Evolutionary conservation across 2,888 invertebrate species (phyloP), one percentile per base, ranked within the genome.

Genomic region (Cosmopolites sordidus): DNA sequence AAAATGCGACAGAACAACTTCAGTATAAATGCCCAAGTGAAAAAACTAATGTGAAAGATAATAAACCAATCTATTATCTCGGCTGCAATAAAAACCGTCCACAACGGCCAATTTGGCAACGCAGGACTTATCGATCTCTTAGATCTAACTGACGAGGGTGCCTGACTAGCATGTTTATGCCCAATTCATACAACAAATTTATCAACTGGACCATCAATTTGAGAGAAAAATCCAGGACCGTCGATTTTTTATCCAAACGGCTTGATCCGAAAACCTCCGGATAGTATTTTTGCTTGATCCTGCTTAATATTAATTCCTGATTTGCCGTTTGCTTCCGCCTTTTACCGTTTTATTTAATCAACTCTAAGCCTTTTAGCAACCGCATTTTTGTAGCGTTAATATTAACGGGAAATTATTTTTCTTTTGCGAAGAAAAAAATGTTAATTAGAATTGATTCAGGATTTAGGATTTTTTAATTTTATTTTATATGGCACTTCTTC

Each of bases 101-200:
- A 6, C 15, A 16, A 16, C 12, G 15, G 16, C 16, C 33, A 17
- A 38, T 30, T 43, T 53, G 48, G 48, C 53, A 43, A 39, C 53
- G 37, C 33, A 16, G 39, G 16, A 39, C 29, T 38, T 53, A 53
- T 48, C 44, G 53, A 53, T 53, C 45, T 39, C 15, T 30, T 40
- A 45, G 44, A 51, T 47, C 33, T 39, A 33, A 39, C 48, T 49
- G 39, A 49, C 54, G 42, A 40, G 43, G 38, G 40, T 33, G 52
- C 52, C 48, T 56, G 51, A 56, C 56, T 56, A 46, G 56, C 52
- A 56, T 56, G 49, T 48, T 56, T 46, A 56, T 49, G 45, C 30
- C 49, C 53, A 43, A 46, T 53, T 56, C 49, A 41, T 53, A 50
- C 53, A 53, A 53, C 53, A 50, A 42, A 56, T 56, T 53, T 54